Evolutionary conservation across 2,888 invertebrate genomes (phyloP), one percentile per base, ranked within the genome.

Genomic region (Timema podura): DNA sequence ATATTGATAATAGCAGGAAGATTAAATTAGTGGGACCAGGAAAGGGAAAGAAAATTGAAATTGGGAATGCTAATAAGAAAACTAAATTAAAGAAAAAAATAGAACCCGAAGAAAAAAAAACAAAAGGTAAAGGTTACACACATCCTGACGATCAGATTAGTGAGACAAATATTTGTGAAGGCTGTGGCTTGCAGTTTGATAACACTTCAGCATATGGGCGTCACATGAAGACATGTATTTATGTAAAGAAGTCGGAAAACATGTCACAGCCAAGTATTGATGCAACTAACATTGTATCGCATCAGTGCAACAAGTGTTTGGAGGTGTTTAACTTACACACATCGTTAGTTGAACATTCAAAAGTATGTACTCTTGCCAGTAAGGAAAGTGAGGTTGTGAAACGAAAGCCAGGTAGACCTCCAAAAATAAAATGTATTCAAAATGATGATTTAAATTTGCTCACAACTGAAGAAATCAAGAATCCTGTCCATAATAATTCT

Each of bases 181-280:
- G 73, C 8, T 74, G 74, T 66, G 74, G 74, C 47, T 15, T 70
- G 5, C 67, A 71, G 68, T 74, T 74, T 66, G 68, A 70, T 47
- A 73, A 66, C 47, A 64, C 54, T 13, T 72, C 74, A 11, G 68
- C 74, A 16, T 71, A 67, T n/a, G 68, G 70, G 8, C 68, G 74
- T 8, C 74, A 74, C 68, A 65, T 64, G 7, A 72, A 71, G 65
- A 74, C 73, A 46, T 74, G 74, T 51, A 70, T 70, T 10, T 73
- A 71, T 47, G 49, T 51, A 6, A 54, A 15, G 10, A 13, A 48
- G 16, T 48, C 9, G 15, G 57, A 54, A 10, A 15, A 69, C 47
- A 48, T 15, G n/a, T 10, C 48, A 67, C 10, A 6, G 67, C 2
- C 30, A 30, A 30, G 30, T 30, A 30, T 30, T 30, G 30, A 30